phyloP scores from a whole-genome alignment of 2,113 vertebrate genomes.

The Epinephelus cyanopodus region DNA sequence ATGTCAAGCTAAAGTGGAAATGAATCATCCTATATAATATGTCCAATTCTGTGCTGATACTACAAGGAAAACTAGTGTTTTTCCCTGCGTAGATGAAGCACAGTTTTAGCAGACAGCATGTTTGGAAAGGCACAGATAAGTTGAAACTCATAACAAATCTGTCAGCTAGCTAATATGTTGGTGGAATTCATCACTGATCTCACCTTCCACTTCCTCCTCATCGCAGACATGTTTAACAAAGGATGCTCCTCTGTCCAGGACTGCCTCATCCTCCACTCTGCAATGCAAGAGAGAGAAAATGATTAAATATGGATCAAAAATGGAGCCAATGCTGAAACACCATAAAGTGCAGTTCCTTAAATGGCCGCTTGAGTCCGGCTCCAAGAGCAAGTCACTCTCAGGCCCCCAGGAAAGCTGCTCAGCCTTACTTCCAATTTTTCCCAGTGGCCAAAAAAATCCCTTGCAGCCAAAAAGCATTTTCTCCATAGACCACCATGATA shows the following conservation, averaged over 20 bases:
- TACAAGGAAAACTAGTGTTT: background rate
- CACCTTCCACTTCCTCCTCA: slow-evolving; percentile 98
- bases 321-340: too few relatives aligned
- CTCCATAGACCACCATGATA: too few relatives aligned
- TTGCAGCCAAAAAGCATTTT: too few relatives aligned
- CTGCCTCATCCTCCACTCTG: slow-evolving; percentile 97
- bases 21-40: background rate
- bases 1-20: background rate
- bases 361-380: too few relatives aligned
- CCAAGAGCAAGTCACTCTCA: too few relatives aligned
- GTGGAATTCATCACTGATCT: slow-evolving; percentile 52
- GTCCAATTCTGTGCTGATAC: accelerated
- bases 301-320: slow-evolving; percentile 56
- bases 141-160: background rate
- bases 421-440: too few relatives aligned
- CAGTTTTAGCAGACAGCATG: background rate
- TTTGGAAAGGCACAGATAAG: background rate
- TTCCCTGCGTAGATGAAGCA: background rate
- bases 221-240: slow-evolving; percentile 97
- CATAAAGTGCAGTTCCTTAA: too few relatives aligned
- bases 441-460: too few relatives aligned
- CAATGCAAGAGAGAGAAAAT: slow-evolving; percentile 85
- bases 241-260: slow-evolving; percentile 95
- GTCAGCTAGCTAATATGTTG: background rate
- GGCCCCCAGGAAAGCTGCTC: too few relatives aligned